Evolutionary conservation across 2,888 invertebrate species (phyloP), one percentile per base, ranked within the genome.

Genomic region (Podotricha telesiphe): DNA sequence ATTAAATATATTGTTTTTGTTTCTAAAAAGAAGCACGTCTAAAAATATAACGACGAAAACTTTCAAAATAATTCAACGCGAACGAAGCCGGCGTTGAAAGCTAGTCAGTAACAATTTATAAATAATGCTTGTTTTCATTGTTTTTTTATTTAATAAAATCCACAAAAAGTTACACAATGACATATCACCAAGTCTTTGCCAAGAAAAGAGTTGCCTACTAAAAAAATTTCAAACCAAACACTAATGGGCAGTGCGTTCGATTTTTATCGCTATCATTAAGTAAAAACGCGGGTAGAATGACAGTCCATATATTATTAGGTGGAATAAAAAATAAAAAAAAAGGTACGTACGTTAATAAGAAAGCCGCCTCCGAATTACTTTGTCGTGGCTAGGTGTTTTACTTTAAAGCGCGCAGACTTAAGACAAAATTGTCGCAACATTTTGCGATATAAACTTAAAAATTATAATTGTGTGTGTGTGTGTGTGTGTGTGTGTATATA

Each of bases 281-380:
- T 62, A 68, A 65, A 65, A 68, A 67, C 56, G 48, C 56, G 65
- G 50, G 40, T 62, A 58, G 63, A 69, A 22, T 77, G 80, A 78
- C 79, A 77, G 77, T 67, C 70, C 53, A 77, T 80, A 76, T 71
- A 74, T 79, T 78, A 78, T 69, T 64, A 55, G 62, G 67, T 45
- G 45, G 40, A 45, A 72, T 77, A 76, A 75, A 73, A 75, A 70
- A 51, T 13, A 50, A 40, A 17, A 66, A 17, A 50, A 59, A 28
- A 42, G 22, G 13, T 13, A 50, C 50, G 28, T 15, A 66, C 67
- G 34, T 67, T 55, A 67, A 62, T 67, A 68, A 78, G 73, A 73
- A 76, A 75, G 51, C 71, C 78, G 72, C 51, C 65, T 64, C 61
- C 67, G 61, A 62, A 67, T 67, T 67, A 67, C 67, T 67, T 67